Conservation (phyloP, 2,797 vertebrate species). For the Arrhamphus sclerolepis region DNA sequence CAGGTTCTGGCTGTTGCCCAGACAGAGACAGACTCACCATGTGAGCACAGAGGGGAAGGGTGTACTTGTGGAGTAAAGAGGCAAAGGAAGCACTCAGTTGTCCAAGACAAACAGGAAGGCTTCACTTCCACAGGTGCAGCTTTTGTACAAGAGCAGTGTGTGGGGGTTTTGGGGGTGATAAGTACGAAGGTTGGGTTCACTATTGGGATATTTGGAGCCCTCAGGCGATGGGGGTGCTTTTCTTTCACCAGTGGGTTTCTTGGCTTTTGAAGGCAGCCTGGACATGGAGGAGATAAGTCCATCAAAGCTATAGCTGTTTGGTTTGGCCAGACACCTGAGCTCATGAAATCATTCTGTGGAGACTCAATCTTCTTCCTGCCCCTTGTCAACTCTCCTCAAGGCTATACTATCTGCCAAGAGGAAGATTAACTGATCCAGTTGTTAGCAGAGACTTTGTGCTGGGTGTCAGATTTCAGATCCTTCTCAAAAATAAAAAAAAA, state of each 20-base stretch:
- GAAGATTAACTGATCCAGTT: constrained; percentile 55
- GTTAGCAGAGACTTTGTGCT: constrained; percentile 51
- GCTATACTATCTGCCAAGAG: constrained; percentile 48
- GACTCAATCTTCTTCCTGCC: constrained; percentile 55
- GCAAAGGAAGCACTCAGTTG: constrained; percentile 63
- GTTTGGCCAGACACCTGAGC: constrained; percentile 66
- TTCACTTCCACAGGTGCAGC: constrained; percentile 79
- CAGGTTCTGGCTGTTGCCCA: constrained; percentile 53
- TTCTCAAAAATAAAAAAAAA: too few relatives aligned
- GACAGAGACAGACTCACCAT: constrained; percentile 56
- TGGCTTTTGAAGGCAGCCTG: constrained; percentile 32
- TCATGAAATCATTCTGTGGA: constrained; percentile 61
- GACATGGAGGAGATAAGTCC: constrained; percentile 50
- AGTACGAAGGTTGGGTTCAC: constrained; percentile 52
- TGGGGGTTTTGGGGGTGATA: constrained; percentile 24
- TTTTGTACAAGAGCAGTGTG: constrained; percentile 56
- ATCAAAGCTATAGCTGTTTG: constrained; percentile 60
- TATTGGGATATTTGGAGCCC: constrained; percentile 31
- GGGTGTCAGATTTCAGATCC: constrained; percentile 34
- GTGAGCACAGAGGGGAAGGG: constrained; percentile 49
- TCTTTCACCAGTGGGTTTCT: constrained; percentile 27
- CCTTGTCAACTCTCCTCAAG: constrained; percentile 38
- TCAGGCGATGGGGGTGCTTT: constrained; percentile 30
- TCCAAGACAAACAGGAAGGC: constrained; percentile 83
- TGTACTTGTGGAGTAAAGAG: constrained; percentile 31